Evolutionary conservation across 2,888 invertebrate genomes (phyloP).

Genomic region (Monochamus alternatus): DNA sequence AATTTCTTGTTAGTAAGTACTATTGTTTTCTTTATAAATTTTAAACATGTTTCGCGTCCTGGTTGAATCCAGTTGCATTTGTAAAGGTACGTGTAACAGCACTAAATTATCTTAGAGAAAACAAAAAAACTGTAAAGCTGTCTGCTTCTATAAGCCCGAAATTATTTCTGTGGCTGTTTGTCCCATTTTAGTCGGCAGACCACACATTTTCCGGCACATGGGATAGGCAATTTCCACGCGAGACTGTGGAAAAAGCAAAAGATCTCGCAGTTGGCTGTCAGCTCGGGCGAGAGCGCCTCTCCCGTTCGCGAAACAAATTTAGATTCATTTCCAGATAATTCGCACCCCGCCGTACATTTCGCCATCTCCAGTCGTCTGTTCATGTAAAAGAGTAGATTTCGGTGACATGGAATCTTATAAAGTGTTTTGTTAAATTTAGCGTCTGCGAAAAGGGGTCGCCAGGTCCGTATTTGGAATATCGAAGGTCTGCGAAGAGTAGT

Average conservation of each 20-base stretch:
- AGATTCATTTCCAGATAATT: slow-evolving; percentile 23
- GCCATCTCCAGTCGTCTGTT: slow-evolving; percentile 15
- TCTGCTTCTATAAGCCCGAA: background rate
- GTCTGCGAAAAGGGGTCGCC: slow-evolving; percentile 17
- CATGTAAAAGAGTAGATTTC: slow-evolving; percentile 26
- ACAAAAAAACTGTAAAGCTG: too few relatives aligned
- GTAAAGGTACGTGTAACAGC: too few relatives aligned
- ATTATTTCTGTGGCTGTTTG: background rate
- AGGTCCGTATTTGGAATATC: background rate
- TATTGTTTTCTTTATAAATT: too few relatives aligned
- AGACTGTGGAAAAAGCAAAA: background rate
- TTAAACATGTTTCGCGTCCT: too few relatives aligned
- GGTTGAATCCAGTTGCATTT: too few relatives aligned
- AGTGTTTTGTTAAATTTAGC: slow-evolving; percentile 27
- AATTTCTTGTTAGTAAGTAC: too few relatives aligned
- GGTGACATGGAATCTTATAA: slow-evolving; percentile 14
- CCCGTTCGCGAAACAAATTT: slow-evolving; percentile 15
- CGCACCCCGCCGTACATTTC: background rate
- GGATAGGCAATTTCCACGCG: slow-evolving; percentile 11
- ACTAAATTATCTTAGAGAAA: too few relatives aligned
- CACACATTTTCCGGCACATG: background rate
- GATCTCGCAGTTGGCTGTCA: background rate
- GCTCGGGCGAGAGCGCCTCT: background rate
- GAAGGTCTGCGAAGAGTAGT: too few relatives aligned
- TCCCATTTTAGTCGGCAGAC: background rate